phyloP scores from a whole-genome alignment of 2,888 invertebrate genomes.

The Papilio elwesi region DNA sequence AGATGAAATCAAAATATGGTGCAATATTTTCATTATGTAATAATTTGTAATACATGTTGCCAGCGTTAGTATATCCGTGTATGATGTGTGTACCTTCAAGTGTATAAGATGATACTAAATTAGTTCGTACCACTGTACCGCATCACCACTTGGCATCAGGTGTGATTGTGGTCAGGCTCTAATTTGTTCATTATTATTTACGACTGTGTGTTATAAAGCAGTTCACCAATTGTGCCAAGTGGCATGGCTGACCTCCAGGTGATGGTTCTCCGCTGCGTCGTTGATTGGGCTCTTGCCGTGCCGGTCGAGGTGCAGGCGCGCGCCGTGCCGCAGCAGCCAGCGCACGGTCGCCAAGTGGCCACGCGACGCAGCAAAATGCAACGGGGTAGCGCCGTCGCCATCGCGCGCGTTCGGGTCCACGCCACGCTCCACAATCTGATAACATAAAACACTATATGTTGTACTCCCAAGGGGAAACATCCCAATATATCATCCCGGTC shows the following conservation, averaged over 20 bases:
- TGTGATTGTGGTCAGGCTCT: no score
- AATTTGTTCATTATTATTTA: no score
- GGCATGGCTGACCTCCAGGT: conserved; percentile 87
- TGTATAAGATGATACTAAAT: no score
- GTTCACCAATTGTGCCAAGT: no score
- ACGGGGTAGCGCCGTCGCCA: conserved; percentile 94
- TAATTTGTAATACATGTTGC: no score
- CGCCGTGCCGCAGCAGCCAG: conserved; percentile 93
- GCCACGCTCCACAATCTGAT: conserved; percentile 91
- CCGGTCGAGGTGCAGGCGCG: conserved; percentile 91
- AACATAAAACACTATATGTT: conserved; percentile 4
- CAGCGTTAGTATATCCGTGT: no score
- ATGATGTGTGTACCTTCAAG: no score
- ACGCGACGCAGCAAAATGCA: conserved; percentile 94
- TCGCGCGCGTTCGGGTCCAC: conserved; percentile 93
- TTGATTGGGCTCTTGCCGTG: conserved; percentile 96
- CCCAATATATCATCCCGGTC: background rate
- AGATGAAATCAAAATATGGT: no score
- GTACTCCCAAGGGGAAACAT: background rate
- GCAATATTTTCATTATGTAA: no score
- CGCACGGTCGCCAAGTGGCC: conserved; percentile 92
- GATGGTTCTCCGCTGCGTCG: conserved; percentile 95
- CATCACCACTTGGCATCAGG: no score
- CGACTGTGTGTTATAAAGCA: no score
- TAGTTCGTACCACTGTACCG: no score